A percentile compares a stretch with the other conserved stretches of the same genome.
phyloP scores from a whole-genome alignment of 1,140 invertebrate genomes.

The Tachypleus tridentatus region DNA sequence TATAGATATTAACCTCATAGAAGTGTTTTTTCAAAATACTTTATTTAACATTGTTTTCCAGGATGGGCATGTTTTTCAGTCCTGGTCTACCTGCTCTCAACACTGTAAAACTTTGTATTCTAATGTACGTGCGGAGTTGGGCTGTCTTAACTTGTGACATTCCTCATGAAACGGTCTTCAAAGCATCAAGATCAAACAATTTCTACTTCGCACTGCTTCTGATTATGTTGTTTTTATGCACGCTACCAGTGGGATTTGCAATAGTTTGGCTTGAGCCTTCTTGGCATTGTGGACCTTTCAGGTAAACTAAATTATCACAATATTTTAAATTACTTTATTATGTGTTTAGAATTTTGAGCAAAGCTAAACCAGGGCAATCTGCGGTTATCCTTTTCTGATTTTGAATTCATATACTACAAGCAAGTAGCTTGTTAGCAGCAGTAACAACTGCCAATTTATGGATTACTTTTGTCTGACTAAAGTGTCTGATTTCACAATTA shows the following conservation, averaged over 20 bases:
- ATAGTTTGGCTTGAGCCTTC: constrained; percentile 87
- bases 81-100: constrained; percentile 84
- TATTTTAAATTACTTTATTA: constrained; percentile 2
- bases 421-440: no score
- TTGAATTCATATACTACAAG: no score
- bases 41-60: constrained; percentile 21
- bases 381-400: no score
- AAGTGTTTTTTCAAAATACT: no score
- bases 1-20: no score
- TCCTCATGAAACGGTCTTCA: constrained; percentile 85
- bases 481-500: no score
- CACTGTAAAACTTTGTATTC: constrained; percentile 73
- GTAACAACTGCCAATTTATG: no score
- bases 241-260: constrained; percentile 85
- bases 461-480: no score
- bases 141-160: constrained; percentile 91
- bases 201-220: constrained; percentile 86
- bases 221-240: constrained; percentile 92
- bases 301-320: constrained; percentile 24
- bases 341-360: not conserved
- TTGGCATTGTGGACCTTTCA: constrained; percentile 92
- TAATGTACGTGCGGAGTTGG: constrained; percentile 91
- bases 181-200: constrained; percentile 78
- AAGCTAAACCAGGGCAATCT: no score
- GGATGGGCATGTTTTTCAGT: constrained; percentile 74